Conservation (phyloP, 2,888 invertebrate species). For the Ornithoptera priamus region DNA sequence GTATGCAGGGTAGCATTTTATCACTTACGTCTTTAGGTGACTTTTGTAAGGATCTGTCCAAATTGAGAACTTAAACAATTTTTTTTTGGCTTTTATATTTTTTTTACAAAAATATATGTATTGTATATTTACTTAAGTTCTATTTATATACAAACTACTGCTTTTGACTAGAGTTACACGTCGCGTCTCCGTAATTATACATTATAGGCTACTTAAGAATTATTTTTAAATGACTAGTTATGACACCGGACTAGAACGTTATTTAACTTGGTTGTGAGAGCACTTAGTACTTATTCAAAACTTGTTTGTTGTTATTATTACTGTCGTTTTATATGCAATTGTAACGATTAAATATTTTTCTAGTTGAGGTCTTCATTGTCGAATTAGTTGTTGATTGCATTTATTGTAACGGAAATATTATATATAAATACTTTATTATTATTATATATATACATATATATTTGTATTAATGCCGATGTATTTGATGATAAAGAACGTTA, state of each 20-base stretch:
- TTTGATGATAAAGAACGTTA: background rate
- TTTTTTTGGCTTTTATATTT: conserved; percentile 34
- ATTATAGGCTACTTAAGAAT: too few relatives aligned
- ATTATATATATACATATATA: background rate
- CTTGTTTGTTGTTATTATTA: too few relatives aligned
- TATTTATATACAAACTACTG: conserved; percentile 50
- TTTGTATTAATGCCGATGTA: background rate
- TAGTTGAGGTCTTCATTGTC: background rate
- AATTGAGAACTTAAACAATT: conserved; percentile 31
- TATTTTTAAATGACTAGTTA: too few relatives aligned
- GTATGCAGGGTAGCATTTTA: background rate
- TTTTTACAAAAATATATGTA: conserved; percentile 47
- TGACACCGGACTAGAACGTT: too few relatives aligned
- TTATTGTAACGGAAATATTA: background rate
- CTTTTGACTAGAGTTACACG: conserved; percentile 35
- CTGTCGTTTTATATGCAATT: conserved; percentile 35
- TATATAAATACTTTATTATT: background rate
- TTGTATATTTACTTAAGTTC: conserved; percentile 30
- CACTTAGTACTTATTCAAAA: too few relatives aligned
- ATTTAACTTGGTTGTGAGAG: too few relatives aligned
- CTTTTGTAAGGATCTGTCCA: background rate
- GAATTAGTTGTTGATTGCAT: background rate
- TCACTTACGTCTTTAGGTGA: background rate
- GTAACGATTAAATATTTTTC: background rate
- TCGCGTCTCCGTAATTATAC: too few relatives aligned